Evolutionary conservation across 2,797 vertebrate genomes (phyloP).

Genomic region (Buphagus erythrorhynchus): DNA sequence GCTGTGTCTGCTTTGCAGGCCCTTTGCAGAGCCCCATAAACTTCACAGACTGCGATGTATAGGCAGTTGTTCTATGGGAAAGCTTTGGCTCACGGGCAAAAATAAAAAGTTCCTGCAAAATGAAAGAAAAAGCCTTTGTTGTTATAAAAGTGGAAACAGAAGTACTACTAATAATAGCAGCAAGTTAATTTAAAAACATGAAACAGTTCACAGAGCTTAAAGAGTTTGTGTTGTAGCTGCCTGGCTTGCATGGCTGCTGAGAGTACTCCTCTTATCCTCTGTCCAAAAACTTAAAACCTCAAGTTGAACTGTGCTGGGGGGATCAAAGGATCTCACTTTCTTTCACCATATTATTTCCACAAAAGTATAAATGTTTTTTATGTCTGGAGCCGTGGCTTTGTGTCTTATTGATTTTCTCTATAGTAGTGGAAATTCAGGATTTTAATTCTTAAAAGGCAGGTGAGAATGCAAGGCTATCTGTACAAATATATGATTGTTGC

Average conservation of each 20-base stretch:
- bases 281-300: not conserved
- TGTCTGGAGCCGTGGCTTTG: not conserved
- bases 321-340: not conserved
- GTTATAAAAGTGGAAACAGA: constrained; percentile 13
- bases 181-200: constrained; percentile 19
- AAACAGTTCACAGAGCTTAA: not conserved
- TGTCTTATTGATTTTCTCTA: not conserved
- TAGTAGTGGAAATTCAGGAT: not conserved
- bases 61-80: not conserved
- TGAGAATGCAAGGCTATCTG: not conserved
- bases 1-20: not conserved
- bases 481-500: not conserved
- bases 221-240: not conserved
- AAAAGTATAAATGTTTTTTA: not conserved
- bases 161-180: not conserved
- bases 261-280: not conserved
- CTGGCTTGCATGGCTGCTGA: not conserved
- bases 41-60: not conserved
- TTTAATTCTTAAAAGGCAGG: not conserved
- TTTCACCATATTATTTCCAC: not conserved
- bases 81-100: not conserved
- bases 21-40: not conserved
- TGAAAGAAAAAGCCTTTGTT: constrained; percentile 16
- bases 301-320: not conserved
- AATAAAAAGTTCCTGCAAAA: not conserved